Evolutionary conservation across 2,888 invertebrate species (phyloP).

Genomic region (Campoletis raptor): DNA sequence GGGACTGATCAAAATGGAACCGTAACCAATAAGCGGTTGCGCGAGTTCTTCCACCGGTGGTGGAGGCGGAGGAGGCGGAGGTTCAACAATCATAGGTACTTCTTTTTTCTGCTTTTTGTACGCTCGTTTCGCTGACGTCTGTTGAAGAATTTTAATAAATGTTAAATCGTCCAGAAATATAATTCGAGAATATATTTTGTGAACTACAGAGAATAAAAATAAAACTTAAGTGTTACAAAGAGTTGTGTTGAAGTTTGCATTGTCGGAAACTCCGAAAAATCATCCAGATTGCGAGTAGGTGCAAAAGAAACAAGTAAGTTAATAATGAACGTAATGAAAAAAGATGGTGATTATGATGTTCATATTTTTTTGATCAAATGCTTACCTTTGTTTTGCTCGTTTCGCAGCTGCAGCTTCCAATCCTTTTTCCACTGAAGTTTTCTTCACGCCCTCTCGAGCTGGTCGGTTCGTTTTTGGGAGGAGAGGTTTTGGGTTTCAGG

Average conservation of each 20-base stretch:
- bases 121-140: constrained; percentile 83
- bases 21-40: constrained; percentile 77
- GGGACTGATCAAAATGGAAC: constrained; percentile 82
- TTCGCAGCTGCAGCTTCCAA: constrained; percentile 91
- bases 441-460: constrained; percentile 90
- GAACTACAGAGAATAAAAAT: background rate
- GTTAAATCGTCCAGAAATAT: background rate
- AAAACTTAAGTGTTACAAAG: background rate
- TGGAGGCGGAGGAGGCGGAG: constrained; percentile 67
- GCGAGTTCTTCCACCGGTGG: constrained; percentile 75
- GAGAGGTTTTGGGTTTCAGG: constrained; percentile 93
- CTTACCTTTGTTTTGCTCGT: constrained; percentile 85
- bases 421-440: constrained; percentile 93
- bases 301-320: constrained; percentile 44
- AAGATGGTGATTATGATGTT: constrained; percentile 6
- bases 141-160: constrained; percentile 37
- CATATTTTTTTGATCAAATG: background rate
- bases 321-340: background rate
- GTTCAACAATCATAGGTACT: constrained; percentile 63
- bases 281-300: constrained; percentile 71
- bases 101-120: constrained; percentile 84
- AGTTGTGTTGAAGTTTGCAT: background rate
- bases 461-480: constrained; percentile 91
- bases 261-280: constrained; percentile 74
- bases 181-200: background rate